Percentiles rank a stretch among this genome's conserved stretches.
Conservation (phyloP, 2,888 invertebrate species). For the Lithosia quadra region DNA sequence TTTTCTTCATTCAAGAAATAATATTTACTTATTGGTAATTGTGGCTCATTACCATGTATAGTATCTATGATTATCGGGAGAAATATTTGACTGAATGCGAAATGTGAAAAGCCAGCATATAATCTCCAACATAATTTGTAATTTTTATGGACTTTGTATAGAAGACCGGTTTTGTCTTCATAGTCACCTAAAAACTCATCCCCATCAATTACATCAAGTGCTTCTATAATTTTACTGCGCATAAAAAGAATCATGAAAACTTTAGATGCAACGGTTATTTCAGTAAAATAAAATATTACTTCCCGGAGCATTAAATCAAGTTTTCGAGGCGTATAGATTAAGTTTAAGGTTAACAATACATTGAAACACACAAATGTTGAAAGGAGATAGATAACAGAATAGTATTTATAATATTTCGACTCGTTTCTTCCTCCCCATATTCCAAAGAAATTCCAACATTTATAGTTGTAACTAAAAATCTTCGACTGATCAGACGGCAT, state of each 20-base stretch:
- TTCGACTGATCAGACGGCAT: slow-evolving; percentile 54
- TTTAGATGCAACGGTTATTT: slow-evolving; percentile 66
- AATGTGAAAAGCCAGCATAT: slow-evolving; percentile 54
- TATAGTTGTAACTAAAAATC: slow-evolving; percentile 64
- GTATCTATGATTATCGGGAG: slow-evolving; percentile 59
- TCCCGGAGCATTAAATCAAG: slow-evolving; percentile 71
- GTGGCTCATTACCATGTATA: slow-evolving; percentile 54
- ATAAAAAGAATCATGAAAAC: slow-evolving; percentile 66
- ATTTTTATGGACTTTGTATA: slow-evolving; percentile 50
- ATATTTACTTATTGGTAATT: slow-evolving; percentile 74
- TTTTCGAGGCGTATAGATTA: slow-evolving; percentile 67
- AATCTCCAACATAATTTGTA: slow-evolving; percentile 62
- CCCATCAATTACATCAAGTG: slow-evolving; percentile 66
- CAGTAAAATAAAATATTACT: slow-evolving; percentile 71
- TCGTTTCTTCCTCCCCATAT: slow-evolving; percentile 64
- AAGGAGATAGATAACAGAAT: slow-evolving; percentile 61
- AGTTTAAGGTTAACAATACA: slow-evolving; percentile 67
- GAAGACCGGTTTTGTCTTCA: slow-evolving; percentile 53
- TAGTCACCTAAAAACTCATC: slow-evolving; percentile 64
- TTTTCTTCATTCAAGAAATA: slow-evolving; percentile 70
- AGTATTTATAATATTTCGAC: slow-evolving; percentile 67
- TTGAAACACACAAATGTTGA: slow-evolving; percentile 62
- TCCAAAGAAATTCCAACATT: slow-evolving; percentile 67
- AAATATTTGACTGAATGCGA: slow-evolving; percentile 60
- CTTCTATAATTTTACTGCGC: slow-evolving; percentile 61